Percentiles rank a stretch among this genome's conserved stretches.
Conservation (phyloP, 2,113 vertebrate genomes). For the Aptenodytes patagonicus region DNA sequence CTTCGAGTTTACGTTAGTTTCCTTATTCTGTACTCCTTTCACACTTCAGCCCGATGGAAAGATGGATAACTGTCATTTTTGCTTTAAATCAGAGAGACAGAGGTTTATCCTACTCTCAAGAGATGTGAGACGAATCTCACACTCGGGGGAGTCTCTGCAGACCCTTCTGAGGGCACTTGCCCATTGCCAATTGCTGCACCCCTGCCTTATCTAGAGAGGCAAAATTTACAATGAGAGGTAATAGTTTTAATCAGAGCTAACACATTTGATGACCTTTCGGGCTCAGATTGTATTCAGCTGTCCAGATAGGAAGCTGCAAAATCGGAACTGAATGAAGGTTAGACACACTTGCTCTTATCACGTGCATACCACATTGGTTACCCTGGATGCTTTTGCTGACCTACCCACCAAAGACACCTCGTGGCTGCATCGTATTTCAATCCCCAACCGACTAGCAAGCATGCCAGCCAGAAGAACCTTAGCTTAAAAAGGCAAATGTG, state of each 20-base stretch:
- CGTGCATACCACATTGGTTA: neutral
- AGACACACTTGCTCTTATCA: neutral
- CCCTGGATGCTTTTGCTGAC: neutral
- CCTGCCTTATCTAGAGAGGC: neutral
- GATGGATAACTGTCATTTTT: neutral
- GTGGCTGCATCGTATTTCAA: neutral
- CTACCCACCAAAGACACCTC: neutral
- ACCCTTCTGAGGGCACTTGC: neutral
- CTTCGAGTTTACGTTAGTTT: neutral
- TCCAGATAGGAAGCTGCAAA: neutral
- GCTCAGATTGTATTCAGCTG: neutral
- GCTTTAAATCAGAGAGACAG: neutral
- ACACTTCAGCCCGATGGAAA: neutral
- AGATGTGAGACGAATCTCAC: neutral
- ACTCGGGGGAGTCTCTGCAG: neutral
- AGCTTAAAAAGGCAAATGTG: neutral
- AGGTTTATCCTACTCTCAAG: neutral
- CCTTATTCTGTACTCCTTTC: neutral
- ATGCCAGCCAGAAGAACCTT: neutral
- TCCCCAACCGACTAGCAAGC: neutral
- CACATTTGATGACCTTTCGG: neutral
- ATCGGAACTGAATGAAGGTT: neutral
- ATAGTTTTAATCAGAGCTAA: neutral
- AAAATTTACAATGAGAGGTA: neutral
- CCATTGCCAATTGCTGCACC: neutral